Evolutionary conservation across 2,888 invertebrate genomes (phyloP).

Genomic region (Vandiemenella viatica): DNA sequence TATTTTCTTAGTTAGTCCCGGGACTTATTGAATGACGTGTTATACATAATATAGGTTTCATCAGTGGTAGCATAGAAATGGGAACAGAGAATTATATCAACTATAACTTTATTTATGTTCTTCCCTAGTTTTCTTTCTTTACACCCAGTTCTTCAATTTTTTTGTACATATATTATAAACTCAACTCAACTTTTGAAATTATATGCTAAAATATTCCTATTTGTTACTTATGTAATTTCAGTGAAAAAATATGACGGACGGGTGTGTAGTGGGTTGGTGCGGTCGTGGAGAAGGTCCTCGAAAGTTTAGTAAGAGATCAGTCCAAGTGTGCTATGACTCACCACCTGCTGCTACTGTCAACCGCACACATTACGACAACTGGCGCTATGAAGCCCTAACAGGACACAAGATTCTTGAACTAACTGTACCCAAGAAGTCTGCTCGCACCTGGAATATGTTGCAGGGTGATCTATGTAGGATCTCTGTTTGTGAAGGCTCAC

Average conservation of each 20-base stretch:
- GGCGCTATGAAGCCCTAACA: slow-evolving; percentile 24
- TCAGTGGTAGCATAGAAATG: too few relatives aligned
- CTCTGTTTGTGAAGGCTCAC: slow-evolving; percentile 29
- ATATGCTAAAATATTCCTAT: too few relatives aligned
- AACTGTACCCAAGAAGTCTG: slow-evolving; percentile 28
- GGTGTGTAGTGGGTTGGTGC: slow-evolving; percentile 13
- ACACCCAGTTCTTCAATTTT: too few relatives aligned
- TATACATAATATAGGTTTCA: too few relatives aligned
- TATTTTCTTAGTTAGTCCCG: too few relatives aligned
- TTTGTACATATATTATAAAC: too few relatives aligned
- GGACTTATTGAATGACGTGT: too few relatives aligned
- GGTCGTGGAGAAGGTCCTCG: slow-evolving; percentile 15
- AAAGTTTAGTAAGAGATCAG: slow-evolving; percentile 15
- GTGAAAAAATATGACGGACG: slow-evolving; percentile 3
- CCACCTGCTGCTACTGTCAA: slow-evolving; percentile 25
- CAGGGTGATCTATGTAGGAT: slow-evolving; percentile 31
- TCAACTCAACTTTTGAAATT: too few relatives aligned
- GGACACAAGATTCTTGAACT: slow-evolving; percentile 20
- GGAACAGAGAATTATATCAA: too few relatives aligned
- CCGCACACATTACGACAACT: slow-evolving; percentile 24
- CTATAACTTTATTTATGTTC: too few relatives aligned
- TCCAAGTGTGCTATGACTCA: slow-evolving; percentile 29
- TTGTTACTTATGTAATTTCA: too few relatives aligned
- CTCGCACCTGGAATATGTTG: slow-evolving; percentile 29
- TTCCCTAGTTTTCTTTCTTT: too few relatives aligned